Percentiles rank a stretch among this genome's conserved stretches.
Conservation (phyloP, 92 coral and sea anemone genomes). For the Chrysogorgia sp. region DNA sequence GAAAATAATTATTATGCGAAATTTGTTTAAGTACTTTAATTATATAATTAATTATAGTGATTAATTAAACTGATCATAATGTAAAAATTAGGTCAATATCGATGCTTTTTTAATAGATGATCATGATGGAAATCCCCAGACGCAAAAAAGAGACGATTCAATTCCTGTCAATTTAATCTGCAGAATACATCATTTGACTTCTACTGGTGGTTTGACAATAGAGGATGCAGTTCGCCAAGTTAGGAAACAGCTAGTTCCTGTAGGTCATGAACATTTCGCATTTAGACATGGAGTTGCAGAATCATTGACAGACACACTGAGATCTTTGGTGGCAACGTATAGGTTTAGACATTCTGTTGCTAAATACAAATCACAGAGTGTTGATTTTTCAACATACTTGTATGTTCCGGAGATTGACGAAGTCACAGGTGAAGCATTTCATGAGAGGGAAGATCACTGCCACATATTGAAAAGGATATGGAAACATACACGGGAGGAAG, state of each 20-base stretch:
- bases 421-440: constrained; percentile 43
- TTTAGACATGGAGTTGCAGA: constrained; percentile 19
- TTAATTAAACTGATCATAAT: background rate
- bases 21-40: background rate
- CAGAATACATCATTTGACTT: too few species aligned
- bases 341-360: constrained; percentile 2
- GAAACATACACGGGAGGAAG: constrained; percentile 58
- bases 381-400: constrained; percentile 42
- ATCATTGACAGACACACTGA: constrained; percentile 2
- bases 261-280: constrained; percentile 3
- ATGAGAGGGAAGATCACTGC: constrained; percentile 67
- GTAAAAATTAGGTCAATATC: background rate
- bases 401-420: constrained; percentile 65
- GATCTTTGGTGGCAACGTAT: constrained; percentile 62
- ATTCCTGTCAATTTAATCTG: background rate
- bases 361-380: constrained; percentile 36
- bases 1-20: too few species aligned
- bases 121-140: background rate
- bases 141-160: background rate
- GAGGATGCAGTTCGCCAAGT: background rate
- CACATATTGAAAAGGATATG: constrained; percentile 55
- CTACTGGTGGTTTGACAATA: background rate
- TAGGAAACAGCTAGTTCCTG: background rate
- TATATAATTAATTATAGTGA: background rate
- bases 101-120: background rate